These are phyloP conservation scores for Oscheius onirici DNA, from an alignment of 2,888 invertebrate genomes.

Conservation along the genomic window DNA sequence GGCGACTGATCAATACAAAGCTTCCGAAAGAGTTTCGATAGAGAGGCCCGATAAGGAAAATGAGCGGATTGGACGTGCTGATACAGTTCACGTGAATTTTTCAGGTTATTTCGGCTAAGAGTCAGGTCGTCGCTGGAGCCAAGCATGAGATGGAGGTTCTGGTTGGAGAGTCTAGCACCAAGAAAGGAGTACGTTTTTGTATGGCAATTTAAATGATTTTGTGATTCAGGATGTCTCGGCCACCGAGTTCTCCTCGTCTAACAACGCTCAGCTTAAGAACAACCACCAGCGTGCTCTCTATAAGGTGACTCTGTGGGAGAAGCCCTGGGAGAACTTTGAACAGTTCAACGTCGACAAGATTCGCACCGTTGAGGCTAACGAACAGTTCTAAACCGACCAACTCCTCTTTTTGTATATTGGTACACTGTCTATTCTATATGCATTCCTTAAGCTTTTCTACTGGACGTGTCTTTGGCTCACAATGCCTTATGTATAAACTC, in stretches of 20 bases:
- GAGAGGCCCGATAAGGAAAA: neutral
- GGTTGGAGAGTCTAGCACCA: slow-evolving; percentile 52
- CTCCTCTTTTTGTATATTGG: slow-evolving; percentile 5
- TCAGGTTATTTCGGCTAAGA: slow-evolving; percentile 53
- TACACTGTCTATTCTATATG: neutral
- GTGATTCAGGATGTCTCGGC: slow-evolving; percentile 40
- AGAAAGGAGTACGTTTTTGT: slow-evolving; percentile 43
- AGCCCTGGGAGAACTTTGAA: slow-evolving; percentile 63
- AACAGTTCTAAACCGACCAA: slow-evolving; percentile 43
- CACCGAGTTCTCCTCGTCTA: slow-evolving; percentile 38
- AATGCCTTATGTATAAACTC: neutral
- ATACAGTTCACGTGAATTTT: slow-evolving; percentile 24
- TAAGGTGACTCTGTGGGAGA: slow-evolving; percentile 58
- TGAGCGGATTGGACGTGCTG: slow-evolving; percentile 2
- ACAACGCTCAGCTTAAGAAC: slow-evolving; percentile 51
- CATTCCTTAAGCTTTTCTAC: neutral
- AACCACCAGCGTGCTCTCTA: slow-evolving; percentile 51
- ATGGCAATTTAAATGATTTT: neutral
- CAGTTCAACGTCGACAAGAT: slow-evolving; percentile 57
- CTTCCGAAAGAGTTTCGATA: neutral
- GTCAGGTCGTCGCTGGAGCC: slow-evolving; percentile 60
- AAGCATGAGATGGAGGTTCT: slow-evolving; percentile 53
- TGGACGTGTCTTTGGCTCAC: neutral
- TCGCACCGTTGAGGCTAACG: slow-evolving; percentile 49
- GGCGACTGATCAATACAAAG: no score